These are phyloP conservation scores for Diabrotica undecimpunctata DNA, from an alignment of 1,140 invertebrate species.

Conservation along the genomic window DNA sequence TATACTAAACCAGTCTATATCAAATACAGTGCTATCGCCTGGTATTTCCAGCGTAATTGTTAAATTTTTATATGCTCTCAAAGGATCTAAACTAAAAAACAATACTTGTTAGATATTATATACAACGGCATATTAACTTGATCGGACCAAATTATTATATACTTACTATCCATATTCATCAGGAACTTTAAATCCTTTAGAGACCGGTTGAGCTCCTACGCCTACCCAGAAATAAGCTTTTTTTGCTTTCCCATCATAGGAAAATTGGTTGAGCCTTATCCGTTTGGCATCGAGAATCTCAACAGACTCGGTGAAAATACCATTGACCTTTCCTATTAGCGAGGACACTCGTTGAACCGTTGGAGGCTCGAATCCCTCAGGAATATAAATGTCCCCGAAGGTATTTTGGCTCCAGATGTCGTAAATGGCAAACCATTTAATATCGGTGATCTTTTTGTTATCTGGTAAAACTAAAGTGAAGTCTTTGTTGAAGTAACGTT, in stretches of 20 bases:
- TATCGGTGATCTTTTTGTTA: conserved; percentile 79
- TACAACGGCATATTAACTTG: no score
- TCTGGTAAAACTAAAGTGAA: conserved; percentile 81
- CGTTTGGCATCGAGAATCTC: conserved; percentile 80
- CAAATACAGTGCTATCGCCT: conserved; percentile 77
- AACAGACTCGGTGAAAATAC: conserved; percentile 68
- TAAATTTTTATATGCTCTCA: conserved; percentile 68
- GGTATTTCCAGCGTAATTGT: conserved; percentile 75
- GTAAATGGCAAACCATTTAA: conserved; percentile 89
- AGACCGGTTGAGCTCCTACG: conserved; percentile 75
- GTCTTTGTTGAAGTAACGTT: conserved; percentile 82
- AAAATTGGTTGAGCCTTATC: conserved; percentile 69
- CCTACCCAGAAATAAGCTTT: conserved; percentile 87
- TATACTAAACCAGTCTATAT: conserved; percentile 81
- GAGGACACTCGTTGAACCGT: conserved; percentile 67
- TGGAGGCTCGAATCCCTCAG: conserved; percentile 88
- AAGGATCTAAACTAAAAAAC: conserved; percentile 61
- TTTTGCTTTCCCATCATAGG: conserved; percentile 71
- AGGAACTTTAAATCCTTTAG: conserved; percentile 74
- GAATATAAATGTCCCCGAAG: conserved; percentile 87
- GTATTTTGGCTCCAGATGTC: conserved; percentile 81
- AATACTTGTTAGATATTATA: not conserved
- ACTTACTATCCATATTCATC: conserved; percentile 93
- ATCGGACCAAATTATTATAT: conserved; percentile 1
- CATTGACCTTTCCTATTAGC: conserved; percentile 64